phyloP scores from a whole-genome alignment of 2,797 vertebrate genomes.

The Danio kyathit region DNA sequence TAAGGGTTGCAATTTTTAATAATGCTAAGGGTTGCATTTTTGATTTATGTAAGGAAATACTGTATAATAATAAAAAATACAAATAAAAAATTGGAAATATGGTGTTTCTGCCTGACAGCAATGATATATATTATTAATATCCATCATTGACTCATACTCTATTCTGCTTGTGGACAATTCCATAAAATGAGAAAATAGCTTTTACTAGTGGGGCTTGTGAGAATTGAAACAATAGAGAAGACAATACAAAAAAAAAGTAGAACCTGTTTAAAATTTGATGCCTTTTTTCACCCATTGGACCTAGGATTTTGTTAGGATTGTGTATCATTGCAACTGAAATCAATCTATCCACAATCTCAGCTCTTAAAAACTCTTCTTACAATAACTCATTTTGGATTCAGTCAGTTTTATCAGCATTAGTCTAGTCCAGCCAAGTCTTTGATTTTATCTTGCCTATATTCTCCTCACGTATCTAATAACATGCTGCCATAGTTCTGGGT shows the following conservation, averaged over 20 bases:
- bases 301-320: not conserved
- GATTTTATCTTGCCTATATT: slow-evolving; percentile 44
- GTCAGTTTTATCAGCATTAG: not conserved
- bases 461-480: slow-evolving; percentile 56
- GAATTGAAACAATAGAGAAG: not conserved
- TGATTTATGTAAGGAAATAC: no score
- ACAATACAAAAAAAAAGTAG: not conserved
- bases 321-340: slow-evolving; percentile 4
- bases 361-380: not conserved
- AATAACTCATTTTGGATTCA: slow-evolving; percentile 21
- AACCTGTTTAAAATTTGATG: not conserved
- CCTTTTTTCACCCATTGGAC: not conserved
- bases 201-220: not conserved
- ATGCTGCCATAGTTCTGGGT: slow-evolving; percentile 45
- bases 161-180: not conserved
- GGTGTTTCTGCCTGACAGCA: no score
- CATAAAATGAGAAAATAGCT: not conserved
- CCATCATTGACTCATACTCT: not conserved
- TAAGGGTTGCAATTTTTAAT: no score
- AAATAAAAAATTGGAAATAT: no score
- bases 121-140: not conserved
- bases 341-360: not conserved
- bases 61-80: no score
- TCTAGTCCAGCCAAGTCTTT: not conserved
- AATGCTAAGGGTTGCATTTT: no score